Evolutionary conservation across 1,140 invertebrate genomes (phyloP), one percentile per base, ranked within the genome.

Genomic region (Tyrophagus putrescentiae): DNA sequence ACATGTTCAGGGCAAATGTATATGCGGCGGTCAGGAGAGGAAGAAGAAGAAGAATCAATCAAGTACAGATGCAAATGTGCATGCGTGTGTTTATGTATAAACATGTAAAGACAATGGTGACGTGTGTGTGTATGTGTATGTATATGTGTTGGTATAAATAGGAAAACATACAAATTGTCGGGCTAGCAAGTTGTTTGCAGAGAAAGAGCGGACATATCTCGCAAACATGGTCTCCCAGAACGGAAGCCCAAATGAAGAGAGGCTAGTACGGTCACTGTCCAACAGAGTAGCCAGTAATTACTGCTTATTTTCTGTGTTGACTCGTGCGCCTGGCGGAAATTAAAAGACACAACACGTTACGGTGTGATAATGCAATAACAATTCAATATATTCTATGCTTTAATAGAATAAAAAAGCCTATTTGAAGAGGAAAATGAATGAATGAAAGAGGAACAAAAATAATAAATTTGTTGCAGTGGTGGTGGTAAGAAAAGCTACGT

Each of bases 331-430:
- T n/a, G n/a, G n/a, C n/a, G n/a, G n/a, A n/a, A n/a, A n/a, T n/a
- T n/a, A n/a, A n/a, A n/a, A n/a, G n/a, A n/a, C n/a, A n/a, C n/a
- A n/a, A n/a, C n/a, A n/a, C n/a, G n/a, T n/a, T n/a, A n/a, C n/a
- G n/a, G n/a, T n/a, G n/a, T n/a, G n/a, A n/a, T n/a, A n/a, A n/a
- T n/a, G n/a, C n/a, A 29, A 48, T 48, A 48, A 48, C 45, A 48
- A 18, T 6, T 48, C 45, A 48, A 48, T 48, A 48, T 48, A 48
- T 25, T 48, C 45, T 48, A 48, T 48, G 21, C 13, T 48, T 29
- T 48, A 48, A 48, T 48, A 48, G 45, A 39, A 39, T 39, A 39
- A 39, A 39, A 39, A 39, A 39, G 36, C 36, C 36, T 39, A 39
- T 39, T 39, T 13, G 21, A 39, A 39, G 36, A 39, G 21, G 36